Percentiles rank a stretch among this genome's conserved stretches.
These are phyloP conservation scores for Agrotis clavis DNA, from an alignment of 2,888 invertebrate species.

Conservation along the genomic window DNA sequence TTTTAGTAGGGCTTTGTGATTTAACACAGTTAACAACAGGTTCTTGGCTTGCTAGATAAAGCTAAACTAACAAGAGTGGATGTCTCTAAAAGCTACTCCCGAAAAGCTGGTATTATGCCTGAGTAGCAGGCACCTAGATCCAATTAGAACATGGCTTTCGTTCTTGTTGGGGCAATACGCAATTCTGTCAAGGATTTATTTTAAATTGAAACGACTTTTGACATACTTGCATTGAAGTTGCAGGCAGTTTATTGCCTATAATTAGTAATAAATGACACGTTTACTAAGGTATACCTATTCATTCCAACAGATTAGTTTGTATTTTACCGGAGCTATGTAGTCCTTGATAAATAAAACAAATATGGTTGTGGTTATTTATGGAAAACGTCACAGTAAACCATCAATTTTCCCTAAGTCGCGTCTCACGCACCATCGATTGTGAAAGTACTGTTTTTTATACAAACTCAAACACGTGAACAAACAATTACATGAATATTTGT, in stretches of 20 bases:
- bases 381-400: neutral
- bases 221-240: neutral
- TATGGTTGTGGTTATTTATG: neutral
- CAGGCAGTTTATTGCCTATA: neutral
- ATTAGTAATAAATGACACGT: neutral
- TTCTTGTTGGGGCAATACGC: no score
- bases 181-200: no score
- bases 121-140: no score
- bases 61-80: neutral
- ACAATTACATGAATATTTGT: constrained; percentile 13
- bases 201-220: no score
- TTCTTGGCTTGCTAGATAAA: neutral
- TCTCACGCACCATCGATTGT: constrained; percentile 18
- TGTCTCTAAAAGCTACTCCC: no score
- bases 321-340: neutral
- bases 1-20: neutral
- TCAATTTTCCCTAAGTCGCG: constrained; percentile 20
- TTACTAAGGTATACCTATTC: neutral
- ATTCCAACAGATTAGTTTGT: neutral
- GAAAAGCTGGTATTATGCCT: no score
- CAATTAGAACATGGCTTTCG: no score
- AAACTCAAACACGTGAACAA: constrained; percentile 16
- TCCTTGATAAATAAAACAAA: constrained; percentile 9
- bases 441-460: constrained; percentile 33
- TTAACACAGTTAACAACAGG: neutral